Base-by-base conservation (phyloP, 2,797 vertebrate genomes). In the Cercopithecus neglectus region DNA sequence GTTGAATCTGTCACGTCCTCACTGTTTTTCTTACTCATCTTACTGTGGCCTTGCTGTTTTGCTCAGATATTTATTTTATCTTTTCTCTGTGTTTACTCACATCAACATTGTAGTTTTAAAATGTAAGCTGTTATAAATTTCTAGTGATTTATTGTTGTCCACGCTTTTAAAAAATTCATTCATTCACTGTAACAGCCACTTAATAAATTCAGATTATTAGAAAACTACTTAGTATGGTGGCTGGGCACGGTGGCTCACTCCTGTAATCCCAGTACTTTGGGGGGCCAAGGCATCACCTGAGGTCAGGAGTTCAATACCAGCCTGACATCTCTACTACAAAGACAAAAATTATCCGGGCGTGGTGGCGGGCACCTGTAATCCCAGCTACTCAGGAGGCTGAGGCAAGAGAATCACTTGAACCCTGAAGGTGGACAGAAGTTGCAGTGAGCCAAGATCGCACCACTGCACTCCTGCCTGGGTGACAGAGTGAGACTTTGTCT, bases 61-160 rank as follows among this genome's bases (percentile, higher is more conserved):
- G 5, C 48, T 91, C 53, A 59, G n/a, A 26, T 87, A 41, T 80
- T 79, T 78, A 57, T 87, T 70, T 92, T 67, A 46, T 79, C 44
- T 88, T 79, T 90, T 85, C 12, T 70, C 2, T 55, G 28, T 84
- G 46, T 94, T 91, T 91, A 75, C 28, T 72, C n/a, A n/a, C 26
- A 84, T 50, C 41, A 76, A 9, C 85, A 89, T 41, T 85, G 1
- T 70, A 21, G 84, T 92, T 94, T 72, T 1, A 64, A 64, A 89
- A 64, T 50, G 5, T 74, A 86, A 93, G 9, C 21, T 55, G 12
- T 64, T 81, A 2, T 74, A 57, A n/a, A 39, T 82, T 92, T 86
- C 76, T 16, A 30, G 41, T 75, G n/a, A 21, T 24, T 89, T 94
- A 57, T 92, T 26, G 72, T 75, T n/a, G 17, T 10, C 33, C 46